Base-by-base conservation (phyloP, 2,113 vertebrate genomes). In the Neopipo cinnamomea region DNA sequence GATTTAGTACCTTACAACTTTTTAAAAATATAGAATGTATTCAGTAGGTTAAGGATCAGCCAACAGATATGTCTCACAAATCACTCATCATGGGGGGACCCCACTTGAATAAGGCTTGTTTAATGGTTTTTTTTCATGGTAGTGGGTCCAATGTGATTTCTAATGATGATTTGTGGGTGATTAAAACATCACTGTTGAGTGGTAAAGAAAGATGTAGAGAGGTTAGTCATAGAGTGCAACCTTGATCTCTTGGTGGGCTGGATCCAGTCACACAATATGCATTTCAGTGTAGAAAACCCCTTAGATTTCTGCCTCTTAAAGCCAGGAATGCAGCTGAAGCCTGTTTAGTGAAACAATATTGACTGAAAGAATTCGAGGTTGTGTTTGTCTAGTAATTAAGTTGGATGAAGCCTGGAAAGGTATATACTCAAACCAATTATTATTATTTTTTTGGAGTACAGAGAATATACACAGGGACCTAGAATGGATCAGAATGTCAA, bases 181-280 rank as follows among this genome's bases (percentile, higher is more conserved):
- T 95, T 89, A 85, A 95, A 92, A 68, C 65, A 79, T 92, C 76
- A 41, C 31, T 87, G 61, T 25, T 91, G 84, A 94, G 44, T 65
- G 44, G 68, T 28, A 74, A 83, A 88, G 85, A 68, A 79, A 80
- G 83, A 81, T 47, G 39, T 41, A 59, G 55, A 71, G 78, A 47
- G 19, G 55, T 63, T 88, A 88, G 68, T 63, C 50, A 55, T 59
- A 62, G 30, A 46, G 12, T 58, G 33, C 83, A 91, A 24, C 76
- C 68, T 55, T 81, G 76, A 71, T 86, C 72, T 91, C 79, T 61
- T 59, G 68, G 66, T 21, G 55, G 59, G 49, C 63, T 50, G 63
- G 28, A 89, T 89, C 86, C 47, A n/a, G 53, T 77, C 68, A 42
- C 46, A 58, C 7, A 74, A 52, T 14, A 31, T 7, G 10, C 16